Base-by-base conservation (phyloP, 2,113 vertebrate species). In the Macroglossus sobrinus region DNA sequence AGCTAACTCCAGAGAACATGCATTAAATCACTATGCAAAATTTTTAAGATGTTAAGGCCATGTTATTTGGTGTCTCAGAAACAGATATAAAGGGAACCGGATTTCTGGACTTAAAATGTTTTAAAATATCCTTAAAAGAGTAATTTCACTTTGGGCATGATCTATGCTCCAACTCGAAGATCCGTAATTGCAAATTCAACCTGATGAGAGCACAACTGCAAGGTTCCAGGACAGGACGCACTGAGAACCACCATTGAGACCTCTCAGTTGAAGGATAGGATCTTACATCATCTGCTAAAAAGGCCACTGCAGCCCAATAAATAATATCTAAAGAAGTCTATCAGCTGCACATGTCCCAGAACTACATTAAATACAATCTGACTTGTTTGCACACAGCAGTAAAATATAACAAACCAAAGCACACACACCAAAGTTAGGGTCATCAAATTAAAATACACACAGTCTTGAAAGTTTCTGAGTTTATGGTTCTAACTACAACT, bases 61-160 rank as follows among this genome's bases (percentile, higher is more conserved):
- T 53, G 61, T 28, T 50, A 59, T 69, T 66, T 61, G 40, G 30
- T 90, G 30, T 87, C 30, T 84, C 55, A 80, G n/a, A 53, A 61
- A 71, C 35, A 94, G 43, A 26, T 63, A 72, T 22, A 47, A 79
- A 28, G 3, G 14, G 35, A 94, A 35, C 26, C 81, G 24, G 47
- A 89, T 64, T 85, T 82, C 57, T 43, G 61, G 10, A 79, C 26
- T 81, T 69, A 26, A 61, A 75, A 68, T 57, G 24, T 28, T 79
- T 97, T 91, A 50, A 92, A 89, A 72, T 71, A 53, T 28, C 95
- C 55, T 55, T 50, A 30, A 86, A 82, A 55, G 68, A 59, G 59
- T 53, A 47, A 66, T 88, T 87, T 30, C 19, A 55, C 14, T 68
- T 68, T 89, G 68, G 33, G 66, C 30, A 81, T 9, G 21, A 74